phyloP scores from a whole-genome alignment of 2,797 vertebrate species.

The Rhynchotus rufescens region DNA sequence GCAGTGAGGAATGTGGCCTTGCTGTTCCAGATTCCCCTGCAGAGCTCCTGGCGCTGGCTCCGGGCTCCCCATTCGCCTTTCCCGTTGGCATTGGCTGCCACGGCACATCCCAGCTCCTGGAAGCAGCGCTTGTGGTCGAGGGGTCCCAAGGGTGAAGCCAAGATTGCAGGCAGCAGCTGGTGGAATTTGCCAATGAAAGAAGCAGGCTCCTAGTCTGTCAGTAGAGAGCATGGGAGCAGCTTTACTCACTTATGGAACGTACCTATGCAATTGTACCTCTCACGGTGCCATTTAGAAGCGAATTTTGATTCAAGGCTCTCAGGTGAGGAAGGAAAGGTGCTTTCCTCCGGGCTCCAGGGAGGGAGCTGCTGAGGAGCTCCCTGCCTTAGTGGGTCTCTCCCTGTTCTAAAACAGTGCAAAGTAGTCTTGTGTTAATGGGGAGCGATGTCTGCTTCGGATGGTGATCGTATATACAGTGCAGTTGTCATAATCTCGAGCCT shows the following conservation, averaged over 20 bases:
- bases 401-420: neutral
- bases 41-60: neutral
- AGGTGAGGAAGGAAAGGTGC: neutral
- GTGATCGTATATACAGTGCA: neutral
- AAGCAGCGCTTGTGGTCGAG: neutral
- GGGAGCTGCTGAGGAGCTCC: neutral
- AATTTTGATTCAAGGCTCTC: neutral
- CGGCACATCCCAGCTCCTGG: neutral
- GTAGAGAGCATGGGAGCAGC: neutral
- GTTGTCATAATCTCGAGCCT: neutral
- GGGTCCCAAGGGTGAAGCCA: neutral
- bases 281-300: neutral
- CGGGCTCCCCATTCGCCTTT: neutral
- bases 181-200: neutral
- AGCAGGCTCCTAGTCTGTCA: neutral
- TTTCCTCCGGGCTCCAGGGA: neutral
- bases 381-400: too few relatives aligned
- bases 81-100: neutral
- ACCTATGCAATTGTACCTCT: neutral
- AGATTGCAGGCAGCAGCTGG: neutral
- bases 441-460: neutral
- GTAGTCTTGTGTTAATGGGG: neutral
- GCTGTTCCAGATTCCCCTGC: neutral
- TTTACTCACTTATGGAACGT: constrained; percentile 19
- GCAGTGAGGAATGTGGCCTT: neutral